phyloP scores from a whole-genome alignment of 2,113 vertebrate genomes.

The Isurus oxyrinchus region DNA sequence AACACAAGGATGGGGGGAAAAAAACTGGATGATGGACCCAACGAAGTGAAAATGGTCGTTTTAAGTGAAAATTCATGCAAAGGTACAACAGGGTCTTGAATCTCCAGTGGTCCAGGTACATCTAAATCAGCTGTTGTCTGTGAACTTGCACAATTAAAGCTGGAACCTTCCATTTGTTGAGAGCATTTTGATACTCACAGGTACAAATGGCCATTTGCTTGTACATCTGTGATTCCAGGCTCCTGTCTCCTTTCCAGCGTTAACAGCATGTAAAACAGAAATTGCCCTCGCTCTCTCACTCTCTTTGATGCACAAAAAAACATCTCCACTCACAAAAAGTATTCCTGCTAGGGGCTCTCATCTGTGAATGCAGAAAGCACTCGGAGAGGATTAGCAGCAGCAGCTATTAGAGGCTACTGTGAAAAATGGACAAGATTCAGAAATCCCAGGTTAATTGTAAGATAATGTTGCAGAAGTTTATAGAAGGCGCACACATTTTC shows the following conservation, averaged over 20 bases:
- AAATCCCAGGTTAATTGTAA: constrained; percentile 22
- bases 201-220: constrained; percentile 91
- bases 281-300: constrained; percentile 44
- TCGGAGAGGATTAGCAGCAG: constrained; percentile 64
- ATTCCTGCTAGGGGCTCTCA: constrained; percentile 61
- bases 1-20: constrained; percentile 49
- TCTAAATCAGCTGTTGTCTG: constrained; percentile 55
- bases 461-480: background rate
- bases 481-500: background rate
- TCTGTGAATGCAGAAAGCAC: constrained; percentile 58
- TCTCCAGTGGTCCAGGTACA: constrained; percentile 75
- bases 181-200: constrained; percentile 62
- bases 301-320: constrained; percentile 64
- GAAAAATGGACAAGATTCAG: constrained; percentile 49
- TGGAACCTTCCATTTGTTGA: constrained; percentile 51
- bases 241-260: constrained; percentile 60
- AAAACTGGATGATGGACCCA: constrained; percentile 59
- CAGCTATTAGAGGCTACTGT: constrained; percentile 55
- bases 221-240: constrained; percentile 73
- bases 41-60: constrained; percentile 61
- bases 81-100: constrained; percentile 63
- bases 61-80: constrained; percentile 86
- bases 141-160: constrained; percentile 81
- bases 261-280: constrained; percentile 80
- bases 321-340: constrained; percentile 35